A percentile compares a stretch with the other conserved stretches of the same genome.
phyloP scores from a whole-genome alignment of 2,888 invertebrate genomes.

The Arrhopalites spinosus region DNA sequence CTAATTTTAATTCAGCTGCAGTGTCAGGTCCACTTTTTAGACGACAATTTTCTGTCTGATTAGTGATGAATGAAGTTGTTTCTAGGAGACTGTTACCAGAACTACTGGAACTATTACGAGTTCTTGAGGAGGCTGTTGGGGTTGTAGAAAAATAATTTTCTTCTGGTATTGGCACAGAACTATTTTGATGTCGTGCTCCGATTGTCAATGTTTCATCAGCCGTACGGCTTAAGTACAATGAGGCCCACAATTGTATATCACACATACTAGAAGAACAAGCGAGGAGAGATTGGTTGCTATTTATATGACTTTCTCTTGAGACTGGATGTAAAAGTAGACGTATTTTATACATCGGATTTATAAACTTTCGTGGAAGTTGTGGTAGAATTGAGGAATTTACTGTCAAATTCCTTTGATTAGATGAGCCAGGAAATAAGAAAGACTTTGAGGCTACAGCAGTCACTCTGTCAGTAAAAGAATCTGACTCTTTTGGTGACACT shows the following conservation, averaged over 20 bases:
- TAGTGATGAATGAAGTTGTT: constrained; percentile 31
- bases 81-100: constrained; percentile 15
- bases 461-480: constrained; percentile 1
- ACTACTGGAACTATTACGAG: not conserved
- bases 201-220: not conserved
- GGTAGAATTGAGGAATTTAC: constrained; percentile 9
- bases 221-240: constrained; percentile 40
- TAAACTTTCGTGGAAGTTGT: constrained; percentile 37
- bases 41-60: constrained; percentile 5
- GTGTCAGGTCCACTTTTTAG: constrained; percentile 42
- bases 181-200: constrained; percentile 8
- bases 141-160: constrained; percentile 1
- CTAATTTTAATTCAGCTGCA: constrained; percentile 41
- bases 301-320: not conserved
- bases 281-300: constrained; percentile 32
- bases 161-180: constrained; percentile 26
- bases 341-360: constrained; percentile 51
- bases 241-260: constrained; percentile 49
- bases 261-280: constrained; percentile 44
- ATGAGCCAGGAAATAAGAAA: constrained; percentile 5
- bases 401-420: not conserved
- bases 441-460: constrained; percentile 10
- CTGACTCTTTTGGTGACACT: not conserved
- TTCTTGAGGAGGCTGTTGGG: not conserved
- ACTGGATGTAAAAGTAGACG: constrained; percentile 42